These are phyloP conservation scores for Ochotona princeps DNA, from an alignment of 2,113 vertebrate genomes.

Conservation along the genomic window DNA sequence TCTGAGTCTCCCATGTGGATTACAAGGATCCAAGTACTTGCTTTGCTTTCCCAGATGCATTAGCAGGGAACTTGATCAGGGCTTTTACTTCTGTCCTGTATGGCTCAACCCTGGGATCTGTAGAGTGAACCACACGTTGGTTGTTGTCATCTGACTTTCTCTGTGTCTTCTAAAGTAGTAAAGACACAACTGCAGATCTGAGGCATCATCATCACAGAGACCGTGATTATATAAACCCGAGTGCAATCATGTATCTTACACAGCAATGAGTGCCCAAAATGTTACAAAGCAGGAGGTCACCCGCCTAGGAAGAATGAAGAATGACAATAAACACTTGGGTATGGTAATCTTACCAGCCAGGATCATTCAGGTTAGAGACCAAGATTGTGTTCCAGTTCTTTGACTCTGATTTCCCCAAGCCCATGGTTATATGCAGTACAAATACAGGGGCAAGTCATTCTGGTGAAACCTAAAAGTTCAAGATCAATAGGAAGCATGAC, in stretches of 20 bases:
- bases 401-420: background rate
- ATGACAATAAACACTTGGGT: background rate
- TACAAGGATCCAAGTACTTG: no score
- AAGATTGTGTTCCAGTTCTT: background rate
- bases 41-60: no score
- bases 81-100: no score
- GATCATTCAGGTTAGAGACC: background rate
- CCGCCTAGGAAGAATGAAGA: background rate
- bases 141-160: no score
- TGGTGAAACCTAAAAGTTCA: background rate
- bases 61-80: no score
- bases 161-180: no score
- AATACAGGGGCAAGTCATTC: background rate
- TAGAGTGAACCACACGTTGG: no score
- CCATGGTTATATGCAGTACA: no score
- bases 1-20: no score
- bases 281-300: background rate
- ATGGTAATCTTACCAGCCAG: background rate
- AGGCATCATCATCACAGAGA: background rate
- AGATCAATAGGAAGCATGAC: background rate
- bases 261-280: background rate
- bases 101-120: no score
- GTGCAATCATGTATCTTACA: accelerated
- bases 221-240: background rate
- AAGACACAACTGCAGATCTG: background rate